These are phyloP conservation scores for Campoletis sonorensis DNA, from an alignment of 1,140 invertebrate species.

Conservation along the genomic window DNA sequence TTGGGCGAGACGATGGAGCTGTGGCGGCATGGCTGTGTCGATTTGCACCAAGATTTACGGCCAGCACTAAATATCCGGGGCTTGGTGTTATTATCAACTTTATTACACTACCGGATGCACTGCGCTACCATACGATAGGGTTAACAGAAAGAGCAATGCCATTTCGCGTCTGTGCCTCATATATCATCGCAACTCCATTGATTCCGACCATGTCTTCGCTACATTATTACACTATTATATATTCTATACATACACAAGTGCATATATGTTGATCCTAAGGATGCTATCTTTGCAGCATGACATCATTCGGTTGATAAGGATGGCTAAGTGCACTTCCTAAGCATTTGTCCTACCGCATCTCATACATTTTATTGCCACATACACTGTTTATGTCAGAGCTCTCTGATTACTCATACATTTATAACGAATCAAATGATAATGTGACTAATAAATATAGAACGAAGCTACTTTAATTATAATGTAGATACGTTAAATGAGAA, in stretches of 20 bases:
- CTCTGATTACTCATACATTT: too few species aligned
- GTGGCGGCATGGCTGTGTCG: constrained; percentile 63
- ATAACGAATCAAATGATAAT: too few species aligned
- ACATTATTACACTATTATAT: constrained; percentile 25
- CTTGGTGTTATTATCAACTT: constrained; percentile 72
- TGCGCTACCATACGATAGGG: constrained; percentile 64
- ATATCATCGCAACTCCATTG: constrained; percentile 70
- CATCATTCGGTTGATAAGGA: neutral
- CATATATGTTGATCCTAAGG: neutral
- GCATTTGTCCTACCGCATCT: neutral
- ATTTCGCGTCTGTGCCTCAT: constrained; percentile 68
- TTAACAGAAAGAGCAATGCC: constrained; percentile 69
- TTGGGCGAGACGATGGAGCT: constrained; percentile 21
- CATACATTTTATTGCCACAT: neutral
- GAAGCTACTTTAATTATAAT: too few species aligned
- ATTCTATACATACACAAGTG: neutral
- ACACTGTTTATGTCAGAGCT: neutral
- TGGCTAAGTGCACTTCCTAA: neutral
- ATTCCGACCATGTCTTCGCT: constrained; percentile 53
- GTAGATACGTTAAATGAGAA: too few species aligned
- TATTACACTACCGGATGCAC: constrained; percentile 66
- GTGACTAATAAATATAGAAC: too few species aligned
- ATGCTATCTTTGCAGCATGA: neutral
- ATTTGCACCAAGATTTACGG: constrained; percentile 72
- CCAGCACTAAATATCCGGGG: constrained; percentile 72